phyloP scores from a whole-genome alignment of 2,113 vertebrate genomes.

The Craseonycteris thonglongyai region DNA sequence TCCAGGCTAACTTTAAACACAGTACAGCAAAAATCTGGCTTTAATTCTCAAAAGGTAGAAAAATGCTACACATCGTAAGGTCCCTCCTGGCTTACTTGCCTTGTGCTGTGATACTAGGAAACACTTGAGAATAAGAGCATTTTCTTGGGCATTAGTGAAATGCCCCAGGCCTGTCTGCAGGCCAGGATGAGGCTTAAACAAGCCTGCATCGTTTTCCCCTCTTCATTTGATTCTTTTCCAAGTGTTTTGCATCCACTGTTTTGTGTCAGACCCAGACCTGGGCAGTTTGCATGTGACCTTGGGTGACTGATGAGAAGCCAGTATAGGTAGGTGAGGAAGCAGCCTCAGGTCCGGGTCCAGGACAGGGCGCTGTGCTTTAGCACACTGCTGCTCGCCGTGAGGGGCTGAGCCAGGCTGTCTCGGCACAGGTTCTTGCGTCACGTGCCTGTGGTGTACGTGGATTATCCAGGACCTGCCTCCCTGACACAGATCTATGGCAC shows the following conservation, averaged over 20 bases:
- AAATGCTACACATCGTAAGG: rapidly evolving
- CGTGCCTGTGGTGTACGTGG: conserved; percentile 97
- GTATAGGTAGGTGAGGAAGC: background rate
- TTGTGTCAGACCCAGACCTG: background rate
- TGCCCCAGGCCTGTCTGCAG: too few species aligned
- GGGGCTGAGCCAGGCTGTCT: background rate
- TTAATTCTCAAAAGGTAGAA: background rate
- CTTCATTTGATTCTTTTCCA: background rate
- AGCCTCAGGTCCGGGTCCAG: rapidly evolving
- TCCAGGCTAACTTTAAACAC: rapidly evolving
- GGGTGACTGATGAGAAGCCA: rapidly evolving
- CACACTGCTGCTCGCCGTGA: rapidly evolving
- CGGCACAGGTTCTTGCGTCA: conserved; percentile 91
- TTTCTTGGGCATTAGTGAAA: rapidly evolving
- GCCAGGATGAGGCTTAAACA: rapidly evolving
- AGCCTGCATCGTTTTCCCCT: background rate
- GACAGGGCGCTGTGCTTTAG: background rate
- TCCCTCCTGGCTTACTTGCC: too few species aligned
- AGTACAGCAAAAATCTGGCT: too few species aligned
- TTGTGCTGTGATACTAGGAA: background rate
- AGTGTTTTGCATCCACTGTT: rapidly evolving
- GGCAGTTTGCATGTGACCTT: background rate
- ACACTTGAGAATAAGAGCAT: background rate
- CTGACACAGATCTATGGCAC: conserved; percentile 99
- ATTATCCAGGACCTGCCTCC: conserved; percentile 97